Base-by-base conservation (phyloP, 2,888 invertebrate genomes). In the Diabrotica balteata region DNA sequence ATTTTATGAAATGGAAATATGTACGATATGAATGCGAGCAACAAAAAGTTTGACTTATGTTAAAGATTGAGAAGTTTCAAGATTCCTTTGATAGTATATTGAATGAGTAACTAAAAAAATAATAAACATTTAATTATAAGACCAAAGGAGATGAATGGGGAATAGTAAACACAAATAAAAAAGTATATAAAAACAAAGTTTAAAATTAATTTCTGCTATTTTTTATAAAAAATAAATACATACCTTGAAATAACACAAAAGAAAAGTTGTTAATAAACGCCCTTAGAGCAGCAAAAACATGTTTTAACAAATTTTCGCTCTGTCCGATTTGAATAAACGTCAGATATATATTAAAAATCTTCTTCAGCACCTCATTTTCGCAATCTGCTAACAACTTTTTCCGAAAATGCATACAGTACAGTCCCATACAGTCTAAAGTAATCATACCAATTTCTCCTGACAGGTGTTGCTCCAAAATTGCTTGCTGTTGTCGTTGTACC, bases 201-300 rank as follows among this genome's bases (percentile, higher is more conserved):
- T 4, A 32, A 32, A 32, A 32, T 32, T 17, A 17, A 32, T 32
- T 5, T 4, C 4, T 32, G 32, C 5, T 32, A 17, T 32, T 32
- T 32, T 32, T 32, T 32, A 32, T 4, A 5, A 32, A 4, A 32
- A 32, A 32, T 32, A 32, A 32, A 32, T 46, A 61, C 64, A 78
- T 84, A 88, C 94, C 94, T 88, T 93, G 91, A 84, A 95, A 96
- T 57, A 95, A 84, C 5, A 92, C 91, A 66, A 90, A 86, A 0
- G 95, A 93, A 81, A 94, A 95, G 84, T 95, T 93, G 82, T 95
- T 96, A 66, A 98, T 93, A 80, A 97, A 97, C 0, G 95, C 93
- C 73, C 97, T 88, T 59, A 98, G 85, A 0, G 96, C 93, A 2
- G 96, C 96, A 83, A 98, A 97, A 22, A 96, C 90, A 80, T 98